Evolutionary conservation across 23 tunicate genomes (phyloP), one percentile per base, ranked within the genome.

Genomic region (Styela clava): DNA sequence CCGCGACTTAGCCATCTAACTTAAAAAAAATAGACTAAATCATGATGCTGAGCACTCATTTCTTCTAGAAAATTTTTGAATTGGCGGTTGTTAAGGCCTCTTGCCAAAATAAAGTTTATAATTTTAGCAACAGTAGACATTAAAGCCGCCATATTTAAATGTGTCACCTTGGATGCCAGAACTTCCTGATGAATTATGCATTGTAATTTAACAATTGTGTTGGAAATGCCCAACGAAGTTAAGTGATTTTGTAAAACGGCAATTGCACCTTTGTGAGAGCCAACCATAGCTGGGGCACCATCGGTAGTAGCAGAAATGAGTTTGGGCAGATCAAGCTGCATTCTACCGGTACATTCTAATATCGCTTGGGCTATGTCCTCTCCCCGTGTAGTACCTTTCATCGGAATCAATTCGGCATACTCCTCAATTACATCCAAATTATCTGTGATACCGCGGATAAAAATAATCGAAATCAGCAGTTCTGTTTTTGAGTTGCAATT

Each of bases 131-230:
- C 85, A 33, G 74, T 35, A 24, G 26, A 51, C 52, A 85, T 83
- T n/a, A n/a, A n/a, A n/a, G n/a, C n/a, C 62, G 74, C 91, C 64
- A 81, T 34, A 68, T 85, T 79, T 21, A 79, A 68, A 68, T 31
- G 67, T 65, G 84, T 36, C 68, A 33, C 52, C 84, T 89, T 76
- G 31, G 95, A 85, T 31, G 89, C 85, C 86, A 89, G 85, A 71
- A 88, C 86, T 69, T 89, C 89, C 79, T 89, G 88, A 82, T 84
- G 83, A 80, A 89, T 89, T 26, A 84, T 12, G 65, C 94, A 87
- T 76, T 87, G 82, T 71, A 72, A 2, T 34, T 79, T 79, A 56
- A 51, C 33, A 52, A 87, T 82, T 31, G 68, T 77, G 71, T 76
- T 32, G 74, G 82, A 31, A 32, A 35, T 23, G 76, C 86, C 92